A percentile compares a stretch with the other conserved stretches of the same genome.
These are phyloP conservation scores for Calliopsis andreniformis DNA, from an alignment of 1,140 invertebrate species.

Conservation along the genomic window DNA sequence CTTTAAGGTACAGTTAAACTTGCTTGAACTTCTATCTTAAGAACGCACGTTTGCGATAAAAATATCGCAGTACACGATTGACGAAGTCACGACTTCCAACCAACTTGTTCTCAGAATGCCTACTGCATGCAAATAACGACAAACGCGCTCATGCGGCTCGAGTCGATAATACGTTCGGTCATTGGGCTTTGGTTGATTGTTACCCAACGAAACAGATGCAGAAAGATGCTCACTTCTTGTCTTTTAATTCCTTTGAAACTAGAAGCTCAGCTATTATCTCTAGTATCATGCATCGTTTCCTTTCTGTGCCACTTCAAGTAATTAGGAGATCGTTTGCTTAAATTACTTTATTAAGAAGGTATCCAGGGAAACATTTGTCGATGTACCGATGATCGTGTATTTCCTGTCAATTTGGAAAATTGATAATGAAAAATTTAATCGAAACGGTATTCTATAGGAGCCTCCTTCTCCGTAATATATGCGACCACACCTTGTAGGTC, in stretches of 20 bases:
- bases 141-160: neutral
- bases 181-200: neutral
- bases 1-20: neutral
- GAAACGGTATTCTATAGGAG: no score
- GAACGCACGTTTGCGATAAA: constrained; percentile 1
- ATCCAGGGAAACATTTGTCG: no score
- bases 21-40: neutral
- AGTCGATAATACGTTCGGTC: neutral
- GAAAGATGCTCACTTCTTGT: neutral
- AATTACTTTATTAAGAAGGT: neutral
- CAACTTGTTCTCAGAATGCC: constrained; percentile 12
- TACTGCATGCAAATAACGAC: constrained; percentile 22
- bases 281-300: neutral
- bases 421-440: no score
- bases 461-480: no score
- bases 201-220: neutral
- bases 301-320: neutral
- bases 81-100: constrained; percentile 21
- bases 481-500: neutral
- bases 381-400: neutral
- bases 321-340: neutral
- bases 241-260: neutral
- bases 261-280: neutral
- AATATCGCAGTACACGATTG: neutral
- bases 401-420: no score